A percentile compares a stretch with the other conserved stretches of the same genome.
phyloP scores from a whole-genome alignment of 2,888 invertebrate genomes.

The Camponotus fellah region DNA sequence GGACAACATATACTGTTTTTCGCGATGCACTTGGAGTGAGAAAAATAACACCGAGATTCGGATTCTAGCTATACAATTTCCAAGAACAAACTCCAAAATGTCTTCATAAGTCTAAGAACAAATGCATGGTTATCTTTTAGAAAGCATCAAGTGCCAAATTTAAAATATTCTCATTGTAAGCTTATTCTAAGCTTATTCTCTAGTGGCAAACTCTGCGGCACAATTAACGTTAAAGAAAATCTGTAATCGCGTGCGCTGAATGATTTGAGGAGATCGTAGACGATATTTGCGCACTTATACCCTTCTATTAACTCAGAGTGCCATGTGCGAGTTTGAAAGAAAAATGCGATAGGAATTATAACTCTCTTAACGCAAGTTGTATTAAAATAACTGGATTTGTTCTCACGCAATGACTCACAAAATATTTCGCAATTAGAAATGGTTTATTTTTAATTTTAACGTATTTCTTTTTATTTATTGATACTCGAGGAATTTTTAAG shows the following conservation, averaged over 20 bases:
- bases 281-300: conserved; percentile 28
- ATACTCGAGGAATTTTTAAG: background rate
- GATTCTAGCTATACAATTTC: background rate
- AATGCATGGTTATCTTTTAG: conserved; percentile 22
- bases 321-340: conserved; percentile 31
- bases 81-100: conserved; percentile 1
- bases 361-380: conserved; percentile 23
- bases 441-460: background rate
- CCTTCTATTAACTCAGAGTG: conserved; percentile 27
- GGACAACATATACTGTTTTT: too few species aligned
- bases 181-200: conserved; percentile 15
- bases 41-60: too few species aligned
- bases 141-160: conserved; percentile 51
- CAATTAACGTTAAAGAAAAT: conserved; percentile 12
- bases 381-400: conserved; percentile 33
- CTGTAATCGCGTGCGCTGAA: conserved; percentile 35
- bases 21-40: too few species aligned
- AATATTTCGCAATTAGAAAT: background rate
- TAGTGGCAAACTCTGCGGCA: background rate
- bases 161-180: conserved; percentile 11
- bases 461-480: conserved; percentile 1
- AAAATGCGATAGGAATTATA: conserved; percentile 33
- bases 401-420: conserved; percentile 31
- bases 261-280: conserved; percentile 36
- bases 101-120: conserved; percentile 17